Conservation (phyloP, 2,113 vertebrate species). For the Equus przewalskii region DNA sequence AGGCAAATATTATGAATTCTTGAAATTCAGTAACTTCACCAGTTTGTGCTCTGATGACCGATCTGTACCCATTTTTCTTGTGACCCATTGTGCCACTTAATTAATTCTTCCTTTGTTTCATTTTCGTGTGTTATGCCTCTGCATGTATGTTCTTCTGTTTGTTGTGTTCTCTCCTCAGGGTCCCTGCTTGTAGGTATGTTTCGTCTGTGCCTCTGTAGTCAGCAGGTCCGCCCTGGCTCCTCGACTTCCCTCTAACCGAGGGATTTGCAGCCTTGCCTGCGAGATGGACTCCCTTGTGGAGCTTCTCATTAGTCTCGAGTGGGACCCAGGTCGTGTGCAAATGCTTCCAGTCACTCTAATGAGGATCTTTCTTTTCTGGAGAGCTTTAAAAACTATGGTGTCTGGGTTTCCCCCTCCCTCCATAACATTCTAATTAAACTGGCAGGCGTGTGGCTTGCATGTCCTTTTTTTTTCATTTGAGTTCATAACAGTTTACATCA, state of each 20-base stretch:
- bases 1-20: not conserved
- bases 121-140: not conserved
- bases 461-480: too few species aligned
- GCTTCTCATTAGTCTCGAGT: not conserved
- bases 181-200: accelerated
- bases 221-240: not conserved
- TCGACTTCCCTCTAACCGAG: not conserved
- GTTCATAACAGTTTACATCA: too few species aligned
- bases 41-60: not conserved
- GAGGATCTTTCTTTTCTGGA: not conserved
- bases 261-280: not conserved
- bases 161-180: not conserved
- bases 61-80: not conserved
- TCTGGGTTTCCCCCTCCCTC: not conserved
- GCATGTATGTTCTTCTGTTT: not conserved
- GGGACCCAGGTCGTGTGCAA: not conserved
- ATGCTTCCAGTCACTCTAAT: not conserved
- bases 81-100: not conserved
- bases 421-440: not conserved
- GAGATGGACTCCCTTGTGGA: not conserved
- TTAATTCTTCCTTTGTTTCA: not conserved
- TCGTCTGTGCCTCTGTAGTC: not conserved
- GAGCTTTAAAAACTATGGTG: not conserved
- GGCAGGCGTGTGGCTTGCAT: not conserved
- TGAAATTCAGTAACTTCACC: not conserved